Evolutionary conservation across 2,113 vertebrate species (phyloP), one percentile per base, ranked within the genome.

Genomic region (Labeo catla): DNA sequence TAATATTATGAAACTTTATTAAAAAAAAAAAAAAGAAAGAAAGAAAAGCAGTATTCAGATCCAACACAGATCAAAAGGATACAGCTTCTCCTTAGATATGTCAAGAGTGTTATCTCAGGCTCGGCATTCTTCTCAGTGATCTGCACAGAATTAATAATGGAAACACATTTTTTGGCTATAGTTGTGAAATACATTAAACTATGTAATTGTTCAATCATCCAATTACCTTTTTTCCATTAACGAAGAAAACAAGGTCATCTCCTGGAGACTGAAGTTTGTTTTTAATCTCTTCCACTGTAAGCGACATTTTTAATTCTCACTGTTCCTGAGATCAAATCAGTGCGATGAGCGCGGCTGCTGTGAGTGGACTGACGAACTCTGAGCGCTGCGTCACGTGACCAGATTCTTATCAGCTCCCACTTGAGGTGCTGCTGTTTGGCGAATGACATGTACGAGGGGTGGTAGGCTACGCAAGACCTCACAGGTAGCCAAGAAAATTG

Each of bases 161-260:
- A 84, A 96, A 89, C 95, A 95, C 36, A 96, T 93, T 84, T 96
- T 11, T 92, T 91, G 47, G 47, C 47, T 47, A 76, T 2, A 96
- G 95, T 96, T 91, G 85, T 34, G 86, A 50, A 7, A 50, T 23
- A 49, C 36, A 73, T 85, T 95, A 92, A 95, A 95, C 93, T 94
- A 94, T 87, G 45, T 8, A 50, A 76, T 63, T 57, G 8, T 66
- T 52, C 0, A 74, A 47, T 61, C 4, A 47, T 6, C 11, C 4
- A 21, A 15, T 52, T 80, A 99, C 98, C 97, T 99, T 99, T 92
- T 93, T 98, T 39, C 98, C 98, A 87, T 99, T 99, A 61, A 99
- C 96, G 91, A 98, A 99, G 94, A 99, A 97, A 91, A 98, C 83
- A 66, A 99, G 92, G 21, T 97, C 92, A 59, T 97, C 95, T 0